Conservation (phyloP, 1,140 invertebrate genomes). For the Eumeta japonica region DNA sequence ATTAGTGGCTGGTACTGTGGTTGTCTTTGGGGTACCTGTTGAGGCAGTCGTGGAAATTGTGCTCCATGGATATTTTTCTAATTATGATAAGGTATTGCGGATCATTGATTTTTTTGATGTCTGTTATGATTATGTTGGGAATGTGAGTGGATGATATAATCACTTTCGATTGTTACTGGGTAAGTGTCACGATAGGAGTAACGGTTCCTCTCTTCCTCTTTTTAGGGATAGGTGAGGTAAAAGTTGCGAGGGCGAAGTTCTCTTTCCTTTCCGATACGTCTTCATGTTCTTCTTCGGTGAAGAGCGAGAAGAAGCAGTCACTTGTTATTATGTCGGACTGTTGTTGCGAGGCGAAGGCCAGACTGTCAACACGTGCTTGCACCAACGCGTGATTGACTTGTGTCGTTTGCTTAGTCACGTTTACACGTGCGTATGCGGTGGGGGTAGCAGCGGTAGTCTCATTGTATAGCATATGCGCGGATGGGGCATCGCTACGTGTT, state of each 20-base stretch:
- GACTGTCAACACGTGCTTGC: neutral
- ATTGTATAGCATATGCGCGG: neutral
- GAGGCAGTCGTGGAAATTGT: constrained; percentile 1
- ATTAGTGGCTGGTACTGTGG: too few relatives aligned
- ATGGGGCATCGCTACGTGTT: neutral
- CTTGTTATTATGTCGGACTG: constrained; percentile 2
- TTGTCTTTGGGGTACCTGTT: too few relatives aligned
- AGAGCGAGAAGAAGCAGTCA: neutral
- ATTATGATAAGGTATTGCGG: constrained; percentile 5
- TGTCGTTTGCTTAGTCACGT: neutral
- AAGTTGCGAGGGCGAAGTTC: neutral
- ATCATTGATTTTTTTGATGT: constrained; percentile 3
- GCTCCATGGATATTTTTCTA: constrained; percentile 3
- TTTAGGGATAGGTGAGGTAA: constrained; percentile 1
- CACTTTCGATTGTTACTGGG: constrained; percentile 1
- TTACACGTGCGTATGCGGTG: neutral
- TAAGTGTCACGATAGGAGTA: neutral
- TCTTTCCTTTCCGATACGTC: neutral
- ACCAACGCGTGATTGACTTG: too few relatives aligned
- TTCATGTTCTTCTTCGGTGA: too few relatives aligned
- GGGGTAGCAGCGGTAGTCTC: neutral
- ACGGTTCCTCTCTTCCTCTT: constrained; percentile 3
- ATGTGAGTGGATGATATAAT: constrained; percentile 5
- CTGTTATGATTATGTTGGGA: constrained; percentile 2
- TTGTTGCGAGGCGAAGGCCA: neutral